Percentiles rank a stretch among this genome's conserved stretches.
Conservation (phyloP, 2,888 invertebrate species). For the Pachliopta kotzebuea region DNA sequence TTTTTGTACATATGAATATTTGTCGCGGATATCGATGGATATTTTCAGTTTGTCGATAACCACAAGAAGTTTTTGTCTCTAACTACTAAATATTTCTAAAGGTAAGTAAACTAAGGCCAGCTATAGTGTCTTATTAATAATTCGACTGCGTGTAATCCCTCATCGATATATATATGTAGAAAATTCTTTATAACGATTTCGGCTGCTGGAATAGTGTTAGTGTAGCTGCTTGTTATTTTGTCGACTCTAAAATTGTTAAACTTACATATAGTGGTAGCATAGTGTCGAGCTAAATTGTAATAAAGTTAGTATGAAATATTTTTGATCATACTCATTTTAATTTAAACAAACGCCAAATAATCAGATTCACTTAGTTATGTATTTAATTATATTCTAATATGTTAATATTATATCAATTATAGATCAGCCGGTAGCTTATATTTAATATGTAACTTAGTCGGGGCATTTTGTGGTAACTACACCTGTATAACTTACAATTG, state of each 20-base stretch:
- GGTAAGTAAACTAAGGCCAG: constrained; percentile 28
- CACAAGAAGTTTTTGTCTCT: constrained; percentile 12
- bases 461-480: constrained; percentile 33
- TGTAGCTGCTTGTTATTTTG: constrained; percentile 11
- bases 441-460: constrained; percentile 31
- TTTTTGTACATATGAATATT: background rate
- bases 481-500: constrained; percentile 35
- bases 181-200: constrained; percentile 22
- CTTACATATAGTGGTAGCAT: background rate
- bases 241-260: constrained; percentile 1
- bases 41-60: constrained; percentile 8
- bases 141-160: constrained; percentile 26
- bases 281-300: background rate
- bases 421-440: constrained; percentile 32
- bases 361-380: constrained; percentile 33
- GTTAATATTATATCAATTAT: constrained; percentile 38
- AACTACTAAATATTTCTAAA: constrained; percentile 24
- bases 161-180: constrained; percentile 25
- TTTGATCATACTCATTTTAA: constrained; percentile 27
- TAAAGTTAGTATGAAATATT: constrained; percentile 14
- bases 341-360: constrained; percentile 36
- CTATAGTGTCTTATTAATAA: constrained; percentile 32
- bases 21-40: background rate
- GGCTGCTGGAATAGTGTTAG: constrained; percentile 9
- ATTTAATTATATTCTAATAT: constrained; percentile 33